Evolutionary conservation across 2,113 vertebrate species (phyloP).

Genomic region (Micronycteris hirsuta): DNA sequence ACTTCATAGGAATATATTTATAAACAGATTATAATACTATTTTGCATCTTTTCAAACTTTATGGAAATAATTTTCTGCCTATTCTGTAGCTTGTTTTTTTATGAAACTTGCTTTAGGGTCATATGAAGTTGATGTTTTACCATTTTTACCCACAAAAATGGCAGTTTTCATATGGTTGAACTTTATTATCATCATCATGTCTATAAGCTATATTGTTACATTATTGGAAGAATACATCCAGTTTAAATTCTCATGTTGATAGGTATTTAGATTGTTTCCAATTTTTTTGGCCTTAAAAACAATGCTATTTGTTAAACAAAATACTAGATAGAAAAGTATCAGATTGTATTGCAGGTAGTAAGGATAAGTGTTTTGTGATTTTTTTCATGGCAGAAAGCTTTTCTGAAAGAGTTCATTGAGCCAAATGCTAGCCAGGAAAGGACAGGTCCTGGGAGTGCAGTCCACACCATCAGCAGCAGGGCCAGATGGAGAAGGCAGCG

Average conservation of each 20-base stretch:
- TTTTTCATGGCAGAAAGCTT: neutral
- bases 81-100: slow-evolving; percentile 30
- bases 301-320: neutral
- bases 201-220: neutral
- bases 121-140: neutral
- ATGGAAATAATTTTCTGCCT: neutral
- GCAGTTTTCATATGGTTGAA: neutral
- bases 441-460: neutral
- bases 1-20: neutral
- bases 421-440: neutral
- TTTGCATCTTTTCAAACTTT: neutral
- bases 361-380: neutral
- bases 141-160: neutral
- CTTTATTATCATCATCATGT: neutral
- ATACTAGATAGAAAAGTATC: neutral
- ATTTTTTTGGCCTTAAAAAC: neutral
- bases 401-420: neutral
- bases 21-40: neutral
- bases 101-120: neutral
- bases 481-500: neutral
- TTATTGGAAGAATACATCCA: neutral
- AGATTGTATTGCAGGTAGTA: neutral
- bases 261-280: neutral
- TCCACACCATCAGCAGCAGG: neutral
- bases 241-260: neutral